Percentiles rank a stretch among this genome's conserved stretches.
Evolutionary conservation across 2,888 invertebrate species (phyloP).

Genomic region (Galerucella nymphaeae): DNA sequence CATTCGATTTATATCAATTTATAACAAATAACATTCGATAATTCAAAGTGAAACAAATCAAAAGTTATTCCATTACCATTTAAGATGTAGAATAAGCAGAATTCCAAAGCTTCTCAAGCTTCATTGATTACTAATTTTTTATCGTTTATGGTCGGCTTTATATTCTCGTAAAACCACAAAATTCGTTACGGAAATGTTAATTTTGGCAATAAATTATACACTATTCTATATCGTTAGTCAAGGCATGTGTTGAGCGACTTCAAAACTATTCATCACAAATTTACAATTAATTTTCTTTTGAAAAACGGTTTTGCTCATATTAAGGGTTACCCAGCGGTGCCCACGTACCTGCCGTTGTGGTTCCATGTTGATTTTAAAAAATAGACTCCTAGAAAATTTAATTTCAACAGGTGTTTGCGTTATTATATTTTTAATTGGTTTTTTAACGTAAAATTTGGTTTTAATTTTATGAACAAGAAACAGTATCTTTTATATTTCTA

Average conservation of each 20-base stretch:
- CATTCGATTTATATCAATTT: neutral
- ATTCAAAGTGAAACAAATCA: neutral
- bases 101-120: too few relatives aligned
- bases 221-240: slow-evolving; percentile 10
- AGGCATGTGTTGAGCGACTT: slow-evolving; percentile 15
- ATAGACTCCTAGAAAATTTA: slow-evolving; percentile 8
- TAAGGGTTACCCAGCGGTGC: slow-evolving; percentile 11
- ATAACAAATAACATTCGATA: neutral
- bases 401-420: slow-evolving; percentile 5
- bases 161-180: neutral
- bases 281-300: slow-evolving; percentile 1
- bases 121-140: too few relatives aligned
- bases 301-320: slow-evolving; percentile 6
- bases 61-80: neutral
- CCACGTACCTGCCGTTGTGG: slow-evolving; percentile 10
- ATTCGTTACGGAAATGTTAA: slow-evolving; percentile 15
- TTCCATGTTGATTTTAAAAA: slow-evolving; percentile 5
- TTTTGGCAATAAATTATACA: slow-evolving; percentile 11
- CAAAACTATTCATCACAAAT: slow-evolving; percentile 12
- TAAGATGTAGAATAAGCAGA: too few relatives aligned
- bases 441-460: neutral
- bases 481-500: too few relatives aligned
- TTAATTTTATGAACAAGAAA: too few relatives aligned
- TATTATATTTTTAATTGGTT: slow-evolving; percentile 14
- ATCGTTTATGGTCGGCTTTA: neutral